Evolutionary conservation across 2,797 vertebrate species (phyloP), one percentile per base, ranked within the genome.

Genomic region (Melanogrammus aeglefinus): DNA sequence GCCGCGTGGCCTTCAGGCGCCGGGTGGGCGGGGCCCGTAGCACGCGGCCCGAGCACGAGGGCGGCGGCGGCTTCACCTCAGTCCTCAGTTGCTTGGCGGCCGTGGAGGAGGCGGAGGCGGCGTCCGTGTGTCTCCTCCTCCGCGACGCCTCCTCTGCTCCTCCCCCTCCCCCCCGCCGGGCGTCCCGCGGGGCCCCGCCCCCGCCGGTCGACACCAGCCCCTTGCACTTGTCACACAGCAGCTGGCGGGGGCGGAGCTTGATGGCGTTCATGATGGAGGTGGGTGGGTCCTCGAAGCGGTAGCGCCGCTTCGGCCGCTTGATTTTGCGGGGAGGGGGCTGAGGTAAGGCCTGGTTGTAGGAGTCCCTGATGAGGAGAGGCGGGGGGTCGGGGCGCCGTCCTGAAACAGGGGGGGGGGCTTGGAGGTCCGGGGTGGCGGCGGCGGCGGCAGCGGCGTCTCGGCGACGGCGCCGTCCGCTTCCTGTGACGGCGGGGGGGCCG

Each of bases 341-440:
- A 97, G 98, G 97, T 97, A 99, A 96, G 83, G 97, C 95, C 89
- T 98, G 97, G 96, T 97, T 97, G 90, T 99, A 99, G 0, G 97
- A 97, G 96, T 99, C 97, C 96, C 98, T 97, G 96, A 99, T 98
- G 94, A 99, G 98, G 91, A 99, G 94, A 75, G 98, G 98, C 66
- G 97, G 97, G 75, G 98, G 98, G 81, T 99, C 0, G 97, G 96
- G 0, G 97, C 97, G 86, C 97, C 97, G 86, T 98, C 97, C 31
- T 98, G 97, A 90, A 99, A 99, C 88, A 99, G 94, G 31, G 97
- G 98, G 27, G 97, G 96, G 2, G 95, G 96, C 86, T 97, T 98
- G 76, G 95, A 94, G 90, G 93, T 95, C 95, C 96, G 96, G 76
- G 95, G 90, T 84, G 92, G 93, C 44, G 92, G 3, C 0, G 29